Base-by-base conservation (phyloP, 2,113 vertebrate genomes). In the Leptocoma aspasia region DNA sequence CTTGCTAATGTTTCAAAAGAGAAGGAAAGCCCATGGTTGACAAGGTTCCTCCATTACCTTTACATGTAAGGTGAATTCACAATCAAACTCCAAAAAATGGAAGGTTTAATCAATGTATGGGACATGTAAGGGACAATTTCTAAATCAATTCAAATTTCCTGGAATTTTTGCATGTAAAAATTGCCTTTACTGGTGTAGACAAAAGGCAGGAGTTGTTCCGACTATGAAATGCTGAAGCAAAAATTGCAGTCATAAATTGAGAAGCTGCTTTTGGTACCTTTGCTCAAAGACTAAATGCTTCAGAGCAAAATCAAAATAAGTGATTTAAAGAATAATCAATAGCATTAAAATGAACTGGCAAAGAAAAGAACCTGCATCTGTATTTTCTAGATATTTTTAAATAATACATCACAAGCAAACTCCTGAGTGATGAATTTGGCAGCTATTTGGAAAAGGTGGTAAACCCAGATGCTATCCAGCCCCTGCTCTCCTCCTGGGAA, bases 301-400 rank as follows among this genome's bases (percentile, higher is more conserved):
- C 47, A 77, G 76, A 91, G 84, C 20, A 76, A 95, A 93, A 92
- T 92, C 93, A 83, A 57, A 91, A 56, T 59, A 92, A 93, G 81
- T 95, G 89, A 92, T 94, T 97, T 95, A 82, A 77, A 82, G 95
- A 91, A 82, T 84, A 95, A 96, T 96, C 92, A 92, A 95, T 97
- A 96, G 68, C 64, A 56, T 89, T 86, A 89, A 95, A 97, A 96
- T 82, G 77, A 94, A 44, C 45, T 85, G 89, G 92, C 93, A 95
- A 79, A 76, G 90, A 71, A 77, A 91, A 85, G 47, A 42, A 41
- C 21, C 22, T 75, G 42, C 77, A 76, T 95, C 84, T 90, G 15
- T 39, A 41, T 88, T 80, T 93, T 85, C 75, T 93, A 90, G 86
- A 68, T 90, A 94, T 82, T 94, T 86, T 90, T 81, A 86, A 96